These are phyloP conservation scores for Stenoptilia bipunctidactyla DNA, from an alignment of 2,888 invertebrate species.

Conservation along the genomic window DNA sequence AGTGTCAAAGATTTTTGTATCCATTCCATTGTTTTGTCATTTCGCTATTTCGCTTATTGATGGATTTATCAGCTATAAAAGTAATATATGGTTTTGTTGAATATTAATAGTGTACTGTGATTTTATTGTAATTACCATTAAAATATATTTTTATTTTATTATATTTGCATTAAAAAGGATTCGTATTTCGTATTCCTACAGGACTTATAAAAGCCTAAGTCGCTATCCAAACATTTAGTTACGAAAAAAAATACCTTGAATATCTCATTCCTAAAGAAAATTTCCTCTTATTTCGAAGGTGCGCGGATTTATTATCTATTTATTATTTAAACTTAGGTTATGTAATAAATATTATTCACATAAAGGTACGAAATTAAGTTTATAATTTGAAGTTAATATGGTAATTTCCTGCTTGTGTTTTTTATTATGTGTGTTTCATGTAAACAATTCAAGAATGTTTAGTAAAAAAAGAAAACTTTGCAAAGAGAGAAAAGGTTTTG, in stretches of 20 bases:
- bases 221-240: not conserved
- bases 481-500: constrained; percentile 24
- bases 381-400: constrained; percentile 4
- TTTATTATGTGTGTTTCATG: constrained; percentile 2
- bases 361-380: constrained; percentile 15
- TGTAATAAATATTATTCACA: constrained; percentile 23
- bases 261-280: constrained; percentile 33
- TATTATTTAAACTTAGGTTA: constrained; percentile 35
- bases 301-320: constrained; percentile 35
- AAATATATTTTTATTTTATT: too few species aligned
- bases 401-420: not conserved
- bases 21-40: too few species aligned
- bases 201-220: too few species aligned
- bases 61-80: too few species aligned
- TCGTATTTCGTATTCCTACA: too few species aligned
- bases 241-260: constrained; percentile 13
- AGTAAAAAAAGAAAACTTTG: not conserved
- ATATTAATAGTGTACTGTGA: too few species aligned
- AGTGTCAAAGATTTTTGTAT: too few species aligned
- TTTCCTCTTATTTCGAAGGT: constrained; percentile 32
- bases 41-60: too few species aligned
- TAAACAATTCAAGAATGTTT: not conserved
- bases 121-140: too few species aligned
- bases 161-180: too few species aligned
- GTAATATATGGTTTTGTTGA: too few species aligned